Evolutionary conservation across 2,113 vertebrate genomes (phyloP).

Genomic region (Cavia aperea): DNA sequence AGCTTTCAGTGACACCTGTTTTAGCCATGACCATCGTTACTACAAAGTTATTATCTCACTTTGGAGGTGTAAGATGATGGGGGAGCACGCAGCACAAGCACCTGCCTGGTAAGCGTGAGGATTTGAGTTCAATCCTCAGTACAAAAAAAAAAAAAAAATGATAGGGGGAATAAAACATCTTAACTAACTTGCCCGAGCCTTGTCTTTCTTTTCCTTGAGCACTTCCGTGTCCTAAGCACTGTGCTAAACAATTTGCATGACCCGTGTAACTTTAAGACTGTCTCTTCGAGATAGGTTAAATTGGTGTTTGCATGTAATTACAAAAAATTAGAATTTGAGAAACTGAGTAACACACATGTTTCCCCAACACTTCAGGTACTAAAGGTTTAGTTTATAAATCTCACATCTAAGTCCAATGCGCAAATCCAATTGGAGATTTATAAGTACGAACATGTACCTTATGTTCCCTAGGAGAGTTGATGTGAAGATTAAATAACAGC

Average conservation of each 20-base stretch:
- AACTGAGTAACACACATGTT: not conserved
- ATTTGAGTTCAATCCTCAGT: no score
- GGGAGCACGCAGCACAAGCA: no score
- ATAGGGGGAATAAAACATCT: not conserved
- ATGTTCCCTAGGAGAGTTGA: not conserved
- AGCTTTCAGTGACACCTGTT: not conserved
- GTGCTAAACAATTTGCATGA: not conserved
- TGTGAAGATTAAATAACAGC: not conserved
- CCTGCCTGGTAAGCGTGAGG: no score
- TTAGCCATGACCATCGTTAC: not conserved
- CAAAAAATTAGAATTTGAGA: not conserved
- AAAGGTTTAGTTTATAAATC: not conserved
- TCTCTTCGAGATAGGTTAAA: not conserved
- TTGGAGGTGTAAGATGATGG: not conserved
- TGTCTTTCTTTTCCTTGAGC: not conserved
- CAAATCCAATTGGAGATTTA: not conserved
- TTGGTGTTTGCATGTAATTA: not conserved
- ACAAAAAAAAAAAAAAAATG: no score
- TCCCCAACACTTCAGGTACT: not conserved
- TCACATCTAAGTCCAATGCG: not conserved
- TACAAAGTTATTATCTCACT: not conserved
- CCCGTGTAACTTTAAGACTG: not conserved
- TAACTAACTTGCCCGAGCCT: not conserved
- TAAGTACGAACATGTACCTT: not conserved
- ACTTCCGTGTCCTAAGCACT: not conserved